phyloP scores from a whole-genome alignment of 2,888 invertebrate species.

The Tiliacea citrago region DNA sequence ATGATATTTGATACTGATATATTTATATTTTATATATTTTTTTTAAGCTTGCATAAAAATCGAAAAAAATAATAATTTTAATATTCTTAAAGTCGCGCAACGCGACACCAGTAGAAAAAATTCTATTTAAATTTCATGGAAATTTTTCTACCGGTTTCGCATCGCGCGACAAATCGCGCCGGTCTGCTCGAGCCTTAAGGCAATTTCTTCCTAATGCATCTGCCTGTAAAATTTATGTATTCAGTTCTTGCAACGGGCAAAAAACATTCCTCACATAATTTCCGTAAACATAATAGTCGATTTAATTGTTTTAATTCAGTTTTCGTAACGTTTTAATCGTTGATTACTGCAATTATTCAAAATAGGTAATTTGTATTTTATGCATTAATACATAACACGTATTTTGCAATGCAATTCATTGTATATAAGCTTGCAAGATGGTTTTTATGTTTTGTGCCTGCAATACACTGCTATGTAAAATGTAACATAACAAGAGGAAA shows the following conservation, averaged over 20 bases:
- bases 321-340: slow-evolving; percentile 55
- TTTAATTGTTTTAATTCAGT: slow-evolving; percentile 58
- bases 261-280: slow-evolving; percentile 48
- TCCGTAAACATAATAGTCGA: slow-evolving; percentile 61
- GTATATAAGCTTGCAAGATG: slow-evolving; percentile 31
- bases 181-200: too few species aligned
- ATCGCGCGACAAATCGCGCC: too few species aligned
- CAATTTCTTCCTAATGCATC: background rate
- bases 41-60: too few species aligned
- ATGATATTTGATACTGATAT: too few species aligned
- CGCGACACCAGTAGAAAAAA: too few species aligned
- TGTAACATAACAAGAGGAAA: slow-evolving; percentile 24
- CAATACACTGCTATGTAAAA: slow-evolving; percentile 23
- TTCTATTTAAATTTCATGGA: too few species aligned
- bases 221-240: slow-evolving; percentile 44
- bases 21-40: too few species aligned
- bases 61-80: too few species aligned
- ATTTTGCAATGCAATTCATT: slow-evolving; percentile 54
- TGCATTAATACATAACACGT: slow-evolving; percentile 55
- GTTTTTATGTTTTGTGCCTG: slow-evolving; percentile 37
- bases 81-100: too few species aligned
- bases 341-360: slow-evolving; percentile 61
- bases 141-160: too few species aligned
- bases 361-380: slow-evolving; percentile 57
- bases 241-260: slow-evolving; percentile 42